Evolutionary conservation across 2,797 vertebrate species (phyloP).

Genomic region (Odontamblyopus lacepedii): DNA sequence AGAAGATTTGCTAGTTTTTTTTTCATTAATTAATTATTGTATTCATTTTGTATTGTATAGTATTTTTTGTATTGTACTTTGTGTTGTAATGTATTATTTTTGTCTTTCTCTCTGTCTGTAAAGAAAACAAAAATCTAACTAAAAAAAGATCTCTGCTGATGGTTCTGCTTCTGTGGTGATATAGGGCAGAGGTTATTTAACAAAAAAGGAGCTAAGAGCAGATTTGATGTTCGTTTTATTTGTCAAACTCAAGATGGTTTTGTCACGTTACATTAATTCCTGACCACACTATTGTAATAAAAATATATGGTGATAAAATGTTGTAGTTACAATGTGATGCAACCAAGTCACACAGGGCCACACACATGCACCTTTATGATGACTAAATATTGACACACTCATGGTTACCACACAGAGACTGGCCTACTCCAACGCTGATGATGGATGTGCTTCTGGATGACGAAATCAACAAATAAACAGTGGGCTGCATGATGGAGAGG

Average conservation of each 20-base stretch:
- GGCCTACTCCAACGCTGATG: slow-evolving; percentile 64
- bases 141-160: neutral
- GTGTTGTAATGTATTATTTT: no score
- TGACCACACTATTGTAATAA: neutral
- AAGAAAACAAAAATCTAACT: no score
- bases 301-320: neutral
- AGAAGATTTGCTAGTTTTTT: no score
- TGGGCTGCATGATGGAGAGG: slow-evolving; percentile 51
- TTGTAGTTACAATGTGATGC: neutral
- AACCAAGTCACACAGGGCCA: slow-evolving; percentile 23
- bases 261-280: slow-evolving; percentile 1
- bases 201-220: neutral
- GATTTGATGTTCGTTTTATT: neutral
- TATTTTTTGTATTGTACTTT: no score
- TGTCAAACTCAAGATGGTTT: neutral
- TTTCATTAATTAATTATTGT: no score
- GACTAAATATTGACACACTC: slow-evolving; percentile 62
- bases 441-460: slow-evolving; percentile 69
- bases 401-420: slow-evolving; percentile 29
- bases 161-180: neutral
- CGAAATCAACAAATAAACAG: slow-evolving; percentile 75
- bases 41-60: no score
- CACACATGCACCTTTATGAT: slow-evolving; percentile 35
- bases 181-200: neutral
- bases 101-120: no score